Percentiles rank a stretch among this genome's conserved stretches.
phyloP scores from a whole-genome alignment of 2,797 vertebrate species.

The Acropternis orthonyx region DNA sequence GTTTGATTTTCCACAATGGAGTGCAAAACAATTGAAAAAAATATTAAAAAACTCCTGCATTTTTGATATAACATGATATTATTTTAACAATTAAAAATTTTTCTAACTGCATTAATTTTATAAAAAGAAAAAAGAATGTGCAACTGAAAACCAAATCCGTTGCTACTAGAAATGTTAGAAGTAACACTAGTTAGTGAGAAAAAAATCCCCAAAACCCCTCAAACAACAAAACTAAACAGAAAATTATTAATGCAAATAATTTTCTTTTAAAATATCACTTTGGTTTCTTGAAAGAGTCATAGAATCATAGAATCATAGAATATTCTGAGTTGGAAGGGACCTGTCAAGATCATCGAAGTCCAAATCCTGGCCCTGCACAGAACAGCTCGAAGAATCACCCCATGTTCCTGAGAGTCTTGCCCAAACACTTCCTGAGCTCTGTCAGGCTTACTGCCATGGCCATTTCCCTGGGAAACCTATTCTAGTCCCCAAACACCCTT shows the following conservation, averaged over 20 bases:
- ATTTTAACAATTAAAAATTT: neutral
- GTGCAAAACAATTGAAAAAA: neutral
- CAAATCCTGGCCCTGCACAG: neutral
- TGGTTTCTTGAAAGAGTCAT: neutral
- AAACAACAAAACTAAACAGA: neutral
- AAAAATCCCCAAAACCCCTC: rapidly evolving
- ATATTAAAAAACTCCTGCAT: rapidly evolving
- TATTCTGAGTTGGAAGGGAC: neutral
- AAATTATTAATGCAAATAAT: neutral
- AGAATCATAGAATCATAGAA: neutral
- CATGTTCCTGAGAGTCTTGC: neutral
- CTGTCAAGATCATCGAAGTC: no score
- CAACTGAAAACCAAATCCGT: rapidly evolving
- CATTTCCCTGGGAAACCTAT: no score
- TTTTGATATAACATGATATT: neutral
- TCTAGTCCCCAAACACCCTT: neutral
- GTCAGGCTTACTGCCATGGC: neutral
- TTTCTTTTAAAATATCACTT: neutral
- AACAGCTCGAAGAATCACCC: neutral
- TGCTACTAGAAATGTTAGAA: neutral
- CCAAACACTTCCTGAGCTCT: neutral
- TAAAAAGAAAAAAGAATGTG: neutral
- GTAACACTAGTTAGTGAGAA: neutral
- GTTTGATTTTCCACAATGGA: neutral
- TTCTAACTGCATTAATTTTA: neutral